Percentiles rank a stretch among this genome's conserved stretches.
These are phyloP conservation scores for Rhizomys pruinosus DNA, from an alignment of 2,113 vertebrate genomes.

Conservation along the genomic window DNA sequence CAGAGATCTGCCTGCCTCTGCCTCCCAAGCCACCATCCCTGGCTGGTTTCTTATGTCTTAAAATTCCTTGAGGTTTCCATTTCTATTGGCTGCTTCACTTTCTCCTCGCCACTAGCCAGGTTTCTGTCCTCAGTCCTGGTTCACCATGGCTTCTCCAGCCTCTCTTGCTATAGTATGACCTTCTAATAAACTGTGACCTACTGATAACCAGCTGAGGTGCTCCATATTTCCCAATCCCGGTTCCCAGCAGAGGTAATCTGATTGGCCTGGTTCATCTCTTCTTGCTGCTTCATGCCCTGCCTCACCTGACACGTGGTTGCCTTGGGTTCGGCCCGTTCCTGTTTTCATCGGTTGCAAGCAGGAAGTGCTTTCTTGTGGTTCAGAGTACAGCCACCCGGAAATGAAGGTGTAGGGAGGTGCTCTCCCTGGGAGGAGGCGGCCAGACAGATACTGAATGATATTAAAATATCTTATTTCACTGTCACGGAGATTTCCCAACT, in stretches of 20 bases:
- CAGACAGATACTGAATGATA: background rate
- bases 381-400: background rate
- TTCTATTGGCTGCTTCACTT: background rate
- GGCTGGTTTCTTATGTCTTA: slow-evolving; percentile 11
- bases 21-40: too few species aligned
- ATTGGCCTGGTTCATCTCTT: slow-evolving; percentile 46
- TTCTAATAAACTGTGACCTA: slow-evolving; percentile 27
- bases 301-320: slow-evolving; percentile 32
- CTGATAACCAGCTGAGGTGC: slow-evolving; percentile 33
- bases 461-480: background rate
- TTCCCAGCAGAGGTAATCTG: slow-evolving; percentile 55
- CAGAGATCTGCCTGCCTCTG: too few species aligned
- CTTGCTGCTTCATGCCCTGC: slow-evolving; percentile 39
- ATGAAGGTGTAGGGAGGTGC: background rate
- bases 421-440: background rate
- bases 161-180: slow-evolving; percentile 41
- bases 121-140: background rate
- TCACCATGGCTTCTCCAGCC: background rate
- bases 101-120: background rate
- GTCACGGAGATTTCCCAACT: slow-evolving; percentile 37
- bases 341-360: background rate
- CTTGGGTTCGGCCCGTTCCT: slow-evolving; percentile 23
- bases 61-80: background rate
- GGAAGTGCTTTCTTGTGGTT: background rate
- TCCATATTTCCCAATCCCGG: slow-evolving; percentile 40